Evolutionary conservation across 2,113 vertebrate species (phyloP).

Genomic region (Hucho hucho): DNA sequence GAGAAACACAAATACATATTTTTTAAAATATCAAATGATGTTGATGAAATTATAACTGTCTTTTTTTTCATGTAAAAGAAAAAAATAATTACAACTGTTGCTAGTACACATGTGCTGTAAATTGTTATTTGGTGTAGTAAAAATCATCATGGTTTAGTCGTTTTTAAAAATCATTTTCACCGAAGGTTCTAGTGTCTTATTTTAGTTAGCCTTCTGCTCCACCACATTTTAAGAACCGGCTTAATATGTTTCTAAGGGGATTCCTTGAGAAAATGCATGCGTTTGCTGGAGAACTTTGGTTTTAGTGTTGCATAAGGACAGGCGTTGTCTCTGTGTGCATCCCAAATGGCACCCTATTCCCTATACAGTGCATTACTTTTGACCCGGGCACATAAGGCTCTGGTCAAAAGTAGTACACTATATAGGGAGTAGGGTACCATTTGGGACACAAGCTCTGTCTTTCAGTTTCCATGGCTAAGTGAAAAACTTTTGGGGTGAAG

Average conservation of each 20-base stretch:
- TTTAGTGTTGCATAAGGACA: constrained; percentile 56
- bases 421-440: no score
- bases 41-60: constrained; percentile 75
- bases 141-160: constrained; percentile 76
- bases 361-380: no score
- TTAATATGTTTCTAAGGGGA: constrained; percentile 37
- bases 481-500: constrained; percentile 22
- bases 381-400: no score
- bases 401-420: no score
- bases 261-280: constrained; percentile 41
- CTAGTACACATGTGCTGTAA: constrained; percentile 89
- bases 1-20: constrained; percentile 60
- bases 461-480: constrained; percentile 7
- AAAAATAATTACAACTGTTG: constrained; percentile 76
- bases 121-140: constrained; percentile 86
- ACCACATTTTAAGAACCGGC: constrained; percentile 62
- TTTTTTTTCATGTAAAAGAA: constrained; percentile 62
- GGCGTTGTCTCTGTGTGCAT: neutral
- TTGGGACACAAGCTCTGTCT: neutral
- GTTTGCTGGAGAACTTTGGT: constrained; percentile 67
- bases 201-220: constrained; percentile 75
- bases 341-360: no score
- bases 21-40: constrained; percentile 51
- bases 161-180: constrained; percentile 74
- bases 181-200: constrained; percentile 73